Percentiles rank a stretch among this genome's conserved stretches.
These are phyloP conservation scores for Mus minutoides DNA, from an alignment of 2,797 vertebrate species.

Conservation along the genomic window DNA sequence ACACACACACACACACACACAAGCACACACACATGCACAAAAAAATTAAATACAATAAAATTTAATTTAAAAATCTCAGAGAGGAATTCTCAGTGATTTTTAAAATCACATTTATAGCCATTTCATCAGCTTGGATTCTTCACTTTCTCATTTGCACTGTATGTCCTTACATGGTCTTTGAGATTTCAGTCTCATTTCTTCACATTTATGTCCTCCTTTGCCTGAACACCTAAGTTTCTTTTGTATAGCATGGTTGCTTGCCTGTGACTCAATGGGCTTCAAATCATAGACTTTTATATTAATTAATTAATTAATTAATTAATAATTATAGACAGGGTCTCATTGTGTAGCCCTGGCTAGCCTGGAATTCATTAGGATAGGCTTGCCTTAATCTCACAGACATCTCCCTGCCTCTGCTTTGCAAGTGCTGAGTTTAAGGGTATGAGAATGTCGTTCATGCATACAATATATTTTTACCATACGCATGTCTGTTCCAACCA, in stretches of 20 bases:
- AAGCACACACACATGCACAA: no score
- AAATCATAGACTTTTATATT: background rate
- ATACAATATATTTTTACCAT: no score
- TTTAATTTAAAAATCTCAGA: background rate
- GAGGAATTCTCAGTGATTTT: background rate
- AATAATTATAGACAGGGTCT: background rate
- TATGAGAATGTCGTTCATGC: background rate
- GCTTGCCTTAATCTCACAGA: background rate
- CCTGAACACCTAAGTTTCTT: background rate
- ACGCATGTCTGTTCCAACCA: no score
- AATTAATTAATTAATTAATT: background rate
- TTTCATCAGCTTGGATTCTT: background rate
- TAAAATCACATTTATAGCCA: background rate
- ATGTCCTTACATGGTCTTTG: conserved; percentile 26
- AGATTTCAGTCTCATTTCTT: background rate
- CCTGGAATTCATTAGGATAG: background rate
- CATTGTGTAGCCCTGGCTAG: background rate
- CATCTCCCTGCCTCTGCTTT: background rate
- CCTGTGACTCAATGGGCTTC: background rate
- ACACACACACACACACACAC: background rate
- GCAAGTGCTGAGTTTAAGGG: background rate
- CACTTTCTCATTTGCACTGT: background rate
- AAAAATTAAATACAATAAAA: background rate
- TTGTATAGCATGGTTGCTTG: background rate
- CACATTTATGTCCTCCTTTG: background rate